Conservation (phyloP, 1,140 invertebrate species). For the Augochlora pura region DNA sequence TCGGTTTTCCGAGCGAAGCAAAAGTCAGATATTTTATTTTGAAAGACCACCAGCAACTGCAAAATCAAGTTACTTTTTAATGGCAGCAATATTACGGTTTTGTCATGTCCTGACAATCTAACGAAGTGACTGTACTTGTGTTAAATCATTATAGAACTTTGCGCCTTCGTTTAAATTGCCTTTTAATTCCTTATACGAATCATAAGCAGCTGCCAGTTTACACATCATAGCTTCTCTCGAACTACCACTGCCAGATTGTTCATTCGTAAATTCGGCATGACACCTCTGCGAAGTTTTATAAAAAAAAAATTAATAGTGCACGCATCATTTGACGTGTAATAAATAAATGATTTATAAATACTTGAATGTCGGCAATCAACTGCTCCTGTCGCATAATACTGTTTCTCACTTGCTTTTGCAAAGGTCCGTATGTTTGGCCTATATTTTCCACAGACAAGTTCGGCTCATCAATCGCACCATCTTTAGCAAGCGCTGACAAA, state of each 20-base stretch:
- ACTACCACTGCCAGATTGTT: slow-evolving; percentile 85
- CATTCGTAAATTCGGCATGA: slow-evolving; percentile 87
- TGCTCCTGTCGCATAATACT: slow-evolving; percentile 89
- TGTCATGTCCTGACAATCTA: neutral
- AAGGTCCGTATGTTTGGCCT: slow-evolving; percentile 88
- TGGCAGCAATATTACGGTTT: neutral
- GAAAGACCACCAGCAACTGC: slow-evolving; percentile 94
- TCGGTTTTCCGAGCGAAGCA: slow-evolving; percentile 99
- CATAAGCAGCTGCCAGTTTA: slow-evolving; percentile 93
- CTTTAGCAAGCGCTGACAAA: slow-evolving; percentile 88
- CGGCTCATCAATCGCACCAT: slow-evolving; percentile 94
- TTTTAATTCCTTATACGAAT: slow-evolving; percentile 94
- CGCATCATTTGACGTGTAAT: slow-evolving; percentile 5
- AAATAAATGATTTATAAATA: slow-evolving; percentile 58
- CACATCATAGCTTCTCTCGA: slow-evolving; percentile 90
- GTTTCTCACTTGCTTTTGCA: slow-evolving; percentile 90
- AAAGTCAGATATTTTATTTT: slow-evolving; percentile 99
- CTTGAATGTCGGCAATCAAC: slow-evolving; percentile 89
- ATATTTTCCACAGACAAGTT: slow-evolving; percentile 88
- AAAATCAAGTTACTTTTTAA: slow-evolving; percentile 37
- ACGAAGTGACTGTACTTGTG: slow-evolving; percentile 81
- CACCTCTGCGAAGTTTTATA: slow-evolving; percentile 79
- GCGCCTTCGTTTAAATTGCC: slow-evolving; percentile 96
- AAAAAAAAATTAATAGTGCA: slow-evolving; percentile 1
- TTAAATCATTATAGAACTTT: slow-evolving; percentile 99